Evolutionary conservation across 2,888 invertebrate genomes (phyloP).

Genomic region (Andricus curvator): DNA sequence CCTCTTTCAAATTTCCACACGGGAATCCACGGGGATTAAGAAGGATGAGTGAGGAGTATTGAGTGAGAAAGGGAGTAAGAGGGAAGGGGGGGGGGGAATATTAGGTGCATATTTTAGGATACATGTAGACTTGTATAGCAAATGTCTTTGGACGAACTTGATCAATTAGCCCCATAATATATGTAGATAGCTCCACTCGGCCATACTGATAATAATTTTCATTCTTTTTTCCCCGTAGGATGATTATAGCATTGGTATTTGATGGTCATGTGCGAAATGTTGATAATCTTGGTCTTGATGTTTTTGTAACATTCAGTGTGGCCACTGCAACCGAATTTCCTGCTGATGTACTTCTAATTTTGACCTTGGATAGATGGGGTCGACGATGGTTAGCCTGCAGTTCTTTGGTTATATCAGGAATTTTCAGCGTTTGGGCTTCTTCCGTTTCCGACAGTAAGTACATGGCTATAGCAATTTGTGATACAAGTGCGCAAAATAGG

Average conservation of each 20-base stretch:
- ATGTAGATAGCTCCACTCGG: neutral
- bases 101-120: too few species aligned
- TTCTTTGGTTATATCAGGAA: slow-evolving; percentile 88
- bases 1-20: too few species aligned
- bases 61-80: too few species aligned
- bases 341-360: slow-evolving; percentile 89
- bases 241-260: slow-evolving; percentile 91
- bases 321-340: slow-evolving; percentile 92
- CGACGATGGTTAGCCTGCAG: slow-evolving; percentile 91
- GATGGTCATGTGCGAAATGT: slow-evolving; percentile 95
- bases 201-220: too few species aligned
- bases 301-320: slow-evolving; percentile 91
- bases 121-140: too few species aligned
- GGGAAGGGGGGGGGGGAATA: too few species aligned
- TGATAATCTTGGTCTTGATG: slow-evolving; percentile 88
- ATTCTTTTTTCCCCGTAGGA: slow-evolving; percentile 76
- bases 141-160: slow-evolving; percentile 4
- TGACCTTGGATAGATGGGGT: slow-evolving; percentile 89
- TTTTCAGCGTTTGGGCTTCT: slow-evolving; percentile 89
- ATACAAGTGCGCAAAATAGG: too few species aligned
- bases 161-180: neutral
- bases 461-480: too few species aligned
- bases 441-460: slow-evolving; percentile 85
- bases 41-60: too few species aligned
- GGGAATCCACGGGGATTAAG: too few species aligned